Evolutionary conservation across 2,113 vertebrate genomes (phyloP).

Genomic region (Proterorhinus semilunaris): DNA sequence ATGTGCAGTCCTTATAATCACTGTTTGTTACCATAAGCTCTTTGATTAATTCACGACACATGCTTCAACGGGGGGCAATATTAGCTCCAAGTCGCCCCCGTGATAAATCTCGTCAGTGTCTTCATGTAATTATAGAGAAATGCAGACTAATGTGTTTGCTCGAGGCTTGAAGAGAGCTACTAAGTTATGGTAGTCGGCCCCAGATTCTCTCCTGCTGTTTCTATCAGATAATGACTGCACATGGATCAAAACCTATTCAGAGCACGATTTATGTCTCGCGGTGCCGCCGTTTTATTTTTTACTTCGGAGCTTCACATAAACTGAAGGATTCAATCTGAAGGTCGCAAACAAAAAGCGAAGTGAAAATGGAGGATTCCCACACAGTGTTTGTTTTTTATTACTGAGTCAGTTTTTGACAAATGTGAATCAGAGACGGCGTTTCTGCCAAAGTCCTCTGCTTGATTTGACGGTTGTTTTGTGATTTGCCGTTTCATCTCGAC

Average conservation of each 20-base stretch:
- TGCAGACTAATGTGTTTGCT: constrained; percentile 25
- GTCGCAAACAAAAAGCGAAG: neutral
- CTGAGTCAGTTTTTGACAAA: neutral
- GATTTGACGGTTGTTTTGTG: too few species aligned
- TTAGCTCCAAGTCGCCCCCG: neutral
- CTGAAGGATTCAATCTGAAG: neutral
- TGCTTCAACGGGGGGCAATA: neutral
- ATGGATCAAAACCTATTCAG: constrained; percentile 6
- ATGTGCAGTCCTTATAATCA: constrained; percentile 1
- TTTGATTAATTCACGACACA: constrained; percentile 8
- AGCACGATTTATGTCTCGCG: neutral
- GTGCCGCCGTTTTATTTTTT: neutral
- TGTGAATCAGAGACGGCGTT: neutral
- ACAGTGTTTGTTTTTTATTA: neutral
- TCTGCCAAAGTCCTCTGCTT: neutral
- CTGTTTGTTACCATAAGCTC: constrained; percentile 1
- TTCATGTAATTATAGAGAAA: constrained; percentile 33
- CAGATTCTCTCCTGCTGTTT: constrained; percentile 23
- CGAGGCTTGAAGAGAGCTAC: constrained; percentile 18
- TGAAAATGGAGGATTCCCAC: neutral
- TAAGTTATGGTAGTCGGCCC: constrained; percentile 24
- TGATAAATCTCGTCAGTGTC: constrained; percentile 33
- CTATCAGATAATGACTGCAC: constrained; percentile 1
- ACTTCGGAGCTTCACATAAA: neutral
- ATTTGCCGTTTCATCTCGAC: neutral